Conservation (phyloP, 2,113 vertebrate genomes). For the Noturus placidus region DNA sequence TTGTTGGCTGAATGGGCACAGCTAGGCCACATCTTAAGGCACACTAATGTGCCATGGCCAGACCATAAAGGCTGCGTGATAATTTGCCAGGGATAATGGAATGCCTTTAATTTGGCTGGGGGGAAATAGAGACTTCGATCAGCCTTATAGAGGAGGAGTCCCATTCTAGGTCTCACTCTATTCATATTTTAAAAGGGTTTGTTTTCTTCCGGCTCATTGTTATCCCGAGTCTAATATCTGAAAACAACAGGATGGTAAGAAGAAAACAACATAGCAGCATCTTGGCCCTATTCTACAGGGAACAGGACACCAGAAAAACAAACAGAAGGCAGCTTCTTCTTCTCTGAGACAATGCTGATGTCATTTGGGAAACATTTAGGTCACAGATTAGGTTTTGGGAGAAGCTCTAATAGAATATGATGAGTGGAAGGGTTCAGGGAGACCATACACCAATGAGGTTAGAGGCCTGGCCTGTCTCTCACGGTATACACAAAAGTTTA, state of each 20-base stretch:
- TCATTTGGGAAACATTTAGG: conserved; percentile 61
- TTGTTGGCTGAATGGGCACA: conserved; percentile 79
- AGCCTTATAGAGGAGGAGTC: conserved; percentile 67
- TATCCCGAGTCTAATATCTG: conserved; percentile 69
- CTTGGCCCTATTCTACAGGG: conserved; percentile 52
- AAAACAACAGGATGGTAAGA: conserved; percentile 66
- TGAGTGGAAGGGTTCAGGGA: conserved; percentile 30
- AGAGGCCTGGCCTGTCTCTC: conserved; percentile 23
- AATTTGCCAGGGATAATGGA: conserved; percentile 84
- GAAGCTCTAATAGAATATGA: conserved; percentile 46
- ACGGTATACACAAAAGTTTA: conserved; percentile 13
- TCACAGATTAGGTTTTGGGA: conserved; percentile 55
- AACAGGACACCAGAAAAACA: conserved; percentile 47
- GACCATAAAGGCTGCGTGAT: conserved; percentile 74
- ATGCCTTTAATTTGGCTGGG: conserved; percentile 72
- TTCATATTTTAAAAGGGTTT: conserved; percentile 64
- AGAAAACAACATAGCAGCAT: conserved; percentile 58
- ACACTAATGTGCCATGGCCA: conserved; percentile 75
- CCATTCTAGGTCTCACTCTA: conserved; percentile 55
- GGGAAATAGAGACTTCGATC: conserved; percentile 75
- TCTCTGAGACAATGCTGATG: conserved; percentile 60
- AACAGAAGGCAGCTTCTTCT: conserved; percentile 48
- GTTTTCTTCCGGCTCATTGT: conserved; percentile 77
- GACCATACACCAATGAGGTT: neutral
- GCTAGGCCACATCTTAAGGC: conserved; percentile 73